A percentile compares a stretch with the other conserved stretches of the same genome.
These are phyloP conservation scores for Anodontia alba DNA, from an alignment of 2,888 invertebrate species.

Conservation along the genomic window DNA sequence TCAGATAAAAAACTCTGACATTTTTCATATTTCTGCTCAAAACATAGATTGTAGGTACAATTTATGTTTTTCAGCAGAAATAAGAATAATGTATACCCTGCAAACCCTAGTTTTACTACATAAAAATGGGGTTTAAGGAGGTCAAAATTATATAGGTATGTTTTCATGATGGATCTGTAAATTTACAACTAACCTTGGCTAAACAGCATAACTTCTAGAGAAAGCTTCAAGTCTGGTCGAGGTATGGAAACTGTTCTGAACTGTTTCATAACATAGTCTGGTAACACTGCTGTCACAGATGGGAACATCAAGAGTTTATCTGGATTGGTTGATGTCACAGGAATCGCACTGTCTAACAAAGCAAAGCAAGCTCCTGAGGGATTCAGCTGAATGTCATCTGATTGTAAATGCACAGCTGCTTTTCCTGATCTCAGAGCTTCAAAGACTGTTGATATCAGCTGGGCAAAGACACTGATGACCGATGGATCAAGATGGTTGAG, in stretches of 20 bases:
- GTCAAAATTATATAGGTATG: too few species aligned
- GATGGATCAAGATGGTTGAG: conserved; percentile 74
- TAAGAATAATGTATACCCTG: too few species aligned
- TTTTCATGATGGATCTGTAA: too few species aligned
- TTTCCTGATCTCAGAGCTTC: conserved; percentile 78
- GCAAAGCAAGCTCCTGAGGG: conserved; percentile 79
- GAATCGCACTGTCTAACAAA: conserved; percentile 73
- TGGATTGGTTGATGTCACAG: conserved; percentile 75
- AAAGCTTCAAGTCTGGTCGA: conserved; percentile 76
- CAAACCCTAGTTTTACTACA: too few species aligned
- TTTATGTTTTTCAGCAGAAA: too few species aligned
- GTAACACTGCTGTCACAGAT: conserved; percentile 75
- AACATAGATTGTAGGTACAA: too few species aligned
- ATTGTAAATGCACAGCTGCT: conserved; percentile 73
- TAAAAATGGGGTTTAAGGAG: too few species aligned
- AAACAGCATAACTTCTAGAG: conserved; percentile 79
- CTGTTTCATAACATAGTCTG: conserved; percentile 79
- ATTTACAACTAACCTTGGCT: conserved; percentile 83
- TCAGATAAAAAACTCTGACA: too few species aligned
- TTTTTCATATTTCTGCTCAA: too few species aligned
- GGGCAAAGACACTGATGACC: conserved; percentile 80
- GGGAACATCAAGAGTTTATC: conserved; percentile 79
- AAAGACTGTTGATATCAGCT: conserved; percentile 77
- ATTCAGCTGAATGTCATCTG: conserved; percentile 78
- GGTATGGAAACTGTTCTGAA: conserved; percentile 80